Conservation (phyloP, 2,797 vertebrate genomes). For the Sebastes iracundus region DNA sequence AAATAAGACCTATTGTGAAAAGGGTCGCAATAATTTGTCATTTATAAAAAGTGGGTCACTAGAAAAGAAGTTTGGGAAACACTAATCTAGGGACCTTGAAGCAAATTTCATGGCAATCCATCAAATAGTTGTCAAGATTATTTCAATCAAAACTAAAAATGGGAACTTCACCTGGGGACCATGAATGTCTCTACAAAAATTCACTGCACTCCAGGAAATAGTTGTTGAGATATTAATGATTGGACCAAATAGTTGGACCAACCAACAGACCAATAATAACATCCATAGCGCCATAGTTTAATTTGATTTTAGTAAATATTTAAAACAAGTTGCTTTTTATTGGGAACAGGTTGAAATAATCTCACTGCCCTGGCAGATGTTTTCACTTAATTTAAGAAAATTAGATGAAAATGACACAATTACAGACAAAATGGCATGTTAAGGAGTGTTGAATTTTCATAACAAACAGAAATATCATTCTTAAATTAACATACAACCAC, state of each 20-base stretch:
- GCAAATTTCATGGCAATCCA: background rate
- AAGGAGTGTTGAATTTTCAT: background rate
- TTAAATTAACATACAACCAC: background rate
- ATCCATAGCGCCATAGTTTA: background rate
- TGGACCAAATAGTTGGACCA: background rate
- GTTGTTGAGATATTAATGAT: background rate
- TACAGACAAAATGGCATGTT: background rate
- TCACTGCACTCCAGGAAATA: background rate
- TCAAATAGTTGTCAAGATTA: background rate
- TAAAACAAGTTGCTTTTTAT: background rate
- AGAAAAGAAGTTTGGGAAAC: no score
- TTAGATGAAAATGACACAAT: background rate
- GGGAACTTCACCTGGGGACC: background rate
- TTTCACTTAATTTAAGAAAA: background rate
- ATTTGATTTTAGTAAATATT: background rate
- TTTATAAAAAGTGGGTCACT: no score
- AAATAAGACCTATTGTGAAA: accelerated
- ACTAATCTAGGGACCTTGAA: background rate
- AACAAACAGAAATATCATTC: background rate
- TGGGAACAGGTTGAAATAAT: conserved; percentile 5
- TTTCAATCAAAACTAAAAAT: background rate
- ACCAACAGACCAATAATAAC: background rate
- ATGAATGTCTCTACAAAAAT: background rate
- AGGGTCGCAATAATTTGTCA: no score
- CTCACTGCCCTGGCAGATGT: background rate